These are phyloP conservation scores for Osmerus eperlanus DNA, from an alignment of 2,113 vertebrate species.

Conservation along the genomic window DNA sequence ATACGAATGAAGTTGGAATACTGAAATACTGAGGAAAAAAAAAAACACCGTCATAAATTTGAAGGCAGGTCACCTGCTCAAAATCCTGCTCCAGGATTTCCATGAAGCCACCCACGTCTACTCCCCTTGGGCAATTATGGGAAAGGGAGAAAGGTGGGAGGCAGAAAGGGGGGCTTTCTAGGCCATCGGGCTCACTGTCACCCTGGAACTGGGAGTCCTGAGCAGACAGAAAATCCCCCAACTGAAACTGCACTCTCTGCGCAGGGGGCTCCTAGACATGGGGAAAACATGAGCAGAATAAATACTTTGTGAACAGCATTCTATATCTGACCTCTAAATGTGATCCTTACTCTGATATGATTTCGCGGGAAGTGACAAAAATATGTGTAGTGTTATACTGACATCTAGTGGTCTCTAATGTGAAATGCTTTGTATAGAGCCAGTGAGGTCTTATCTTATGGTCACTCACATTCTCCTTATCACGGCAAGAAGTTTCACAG, in stretches of 20 bases:
- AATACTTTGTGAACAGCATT: neutral
- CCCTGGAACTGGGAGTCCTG: conserved; percentile 36
- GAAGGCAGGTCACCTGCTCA: conserved; percentile 35
- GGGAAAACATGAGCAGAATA: neutral
- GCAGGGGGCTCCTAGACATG: conserved; percentile 4
- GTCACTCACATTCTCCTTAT: conserved; percentile 70
- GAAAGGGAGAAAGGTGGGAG: conserved; percentile 14
- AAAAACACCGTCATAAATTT: neutral
- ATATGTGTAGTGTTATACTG: conserved; percentile 16
- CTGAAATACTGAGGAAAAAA: neutral
- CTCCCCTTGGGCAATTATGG: conserved; percentile 26
- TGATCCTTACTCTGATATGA: neutral
- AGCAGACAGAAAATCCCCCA: neutral
- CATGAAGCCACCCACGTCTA: conserved; percentile 40
- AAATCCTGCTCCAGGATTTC: conserved; percentile 45
- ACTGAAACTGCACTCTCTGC: neutral
- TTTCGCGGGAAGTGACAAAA: neutral
- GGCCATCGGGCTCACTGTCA: conserved; percentile 35
- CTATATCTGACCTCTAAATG: neutral
- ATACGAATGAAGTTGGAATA: no score
- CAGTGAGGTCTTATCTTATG: neutral
- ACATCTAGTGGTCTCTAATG: conserved; percentile 47
- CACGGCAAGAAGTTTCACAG: conserved; percentile 23
- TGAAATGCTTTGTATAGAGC: neutral
- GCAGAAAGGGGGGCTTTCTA: conserved; percentile 65